phyloP scores from a whole-genome alignment of 2,113 vertebrate genomes.

The Clarias batrachus region DNA sequence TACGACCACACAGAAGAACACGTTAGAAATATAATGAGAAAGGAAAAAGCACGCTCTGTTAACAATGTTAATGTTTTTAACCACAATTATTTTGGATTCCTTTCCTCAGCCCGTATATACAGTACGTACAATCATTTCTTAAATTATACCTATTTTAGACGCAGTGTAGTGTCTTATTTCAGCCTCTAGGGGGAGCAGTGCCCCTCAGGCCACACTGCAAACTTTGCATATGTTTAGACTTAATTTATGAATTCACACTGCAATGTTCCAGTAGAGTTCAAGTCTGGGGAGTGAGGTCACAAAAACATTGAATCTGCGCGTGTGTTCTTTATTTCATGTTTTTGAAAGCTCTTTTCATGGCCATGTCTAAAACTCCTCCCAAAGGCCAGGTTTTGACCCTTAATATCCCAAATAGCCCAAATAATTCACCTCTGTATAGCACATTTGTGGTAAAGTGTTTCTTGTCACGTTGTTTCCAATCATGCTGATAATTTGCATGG shows the following conservation, averaged over 20 bases:
- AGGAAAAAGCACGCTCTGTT: too few relatives aligned
- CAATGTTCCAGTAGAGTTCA: neutral
- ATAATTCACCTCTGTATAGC: neutral
- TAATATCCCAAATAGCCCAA: neutral
- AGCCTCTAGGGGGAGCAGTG: too few relatives aligned
- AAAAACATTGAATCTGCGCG: neutral
- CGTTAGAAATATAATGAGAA: too few relatives aligned
- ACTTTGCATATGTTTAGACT: neutral
- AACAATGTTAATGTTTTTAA: too few relatives aligned
- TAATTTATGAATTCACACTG: neutral
- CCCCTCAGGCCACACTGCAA: too few relatives aligned
- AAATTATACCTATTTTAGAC: too few relatives aligned
- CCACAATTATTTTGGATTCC: too few relatives aligned
- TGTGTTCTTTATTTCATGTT: neutral
- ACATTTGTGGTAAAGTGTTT: neutral
- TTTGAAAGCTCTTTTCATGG: neutral
- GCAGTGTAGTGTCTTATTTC: too few relatives aligned
- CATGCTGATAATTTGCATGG: neutral
- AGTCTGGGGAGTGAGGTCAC: neutral
- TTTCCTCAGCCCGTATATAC: too few relatives aligned
- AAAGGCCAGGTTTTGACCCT: neutral
- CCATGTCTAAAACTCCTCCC: neutral
- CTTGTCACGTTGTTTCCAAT: neutral
- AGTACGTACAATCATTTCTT: too few relatives aligned
- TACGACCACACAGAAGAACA: too few relatives aligned